phyloP scores from a whole-genome alignment of 2,797 vertebrate genomes.

The Chelon auratus region DNA sequence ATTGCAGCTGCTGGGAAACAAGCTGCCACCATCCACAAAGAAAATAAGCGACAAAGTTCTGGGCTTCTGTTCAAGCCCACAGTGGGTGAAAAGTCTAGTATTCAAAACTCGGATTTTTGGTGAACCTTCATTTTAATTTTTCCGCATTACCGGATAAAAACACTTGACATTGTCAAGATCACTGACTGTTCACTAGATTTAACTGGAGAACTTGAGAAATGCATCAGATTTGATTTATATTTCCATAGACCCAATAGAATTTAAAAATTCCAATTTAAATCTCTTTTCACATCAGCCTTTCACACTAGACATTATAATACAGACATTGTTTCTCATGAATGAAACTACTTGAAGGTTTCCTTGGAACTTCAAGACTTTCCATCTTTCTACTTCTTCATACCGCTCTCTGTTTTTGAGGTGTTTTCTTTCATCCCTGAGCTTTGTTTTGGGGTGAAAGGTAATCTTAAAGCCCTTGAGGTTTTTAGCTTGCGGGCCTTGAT shows the following conservation, averaged over 20 bases:
- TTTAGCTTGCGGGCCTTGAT: conserved; percentile 39
- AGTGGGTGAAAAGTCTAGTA: conserved; percentile 19
- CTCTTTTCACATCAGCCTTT: conserved; percentile 9
- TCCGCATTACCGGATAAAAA: conserved; percentile 14
- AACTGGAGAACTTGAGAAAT: conserved; percentile 22
- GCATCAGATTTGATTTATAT: neutral
- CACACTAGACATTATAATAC: conserved; percentile 9
- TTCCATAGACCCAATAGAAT: conserved; percentile 12
- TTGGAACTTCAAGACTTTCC: conserved; percentile 5
- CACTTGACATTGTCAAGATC: neutral
- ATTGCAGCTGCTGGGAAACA: conserved; percentile 40
- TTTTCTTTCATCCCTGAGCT: conserved; percentile 55
- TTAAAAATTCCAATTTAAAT: conserved; percentile 18
- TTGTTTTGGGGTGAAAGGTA: conserved; percentile 58
- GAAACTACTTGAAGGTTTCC: conserved; percentile 17
- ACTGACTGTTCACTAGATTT: conserved; percentile 5
- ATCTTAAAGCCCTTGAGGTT: conserved; percentile 48
- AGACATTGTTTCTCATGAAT: conserved; percentile 40
- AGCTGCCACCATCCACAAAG: conserved; percentile 10
- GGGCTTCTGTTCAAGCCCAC: conserved; percentile 17
- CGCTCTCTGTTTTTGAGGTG: conserved; percentile 16
- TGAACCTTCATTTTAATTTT: conserved; percentile 5
- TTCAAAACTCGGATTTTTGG: conserved; percentile 14
- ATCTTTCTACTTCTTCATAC: conserved; percentile 17
- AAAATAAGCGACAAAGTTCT: conserved; percentile 21